Evolutionary conservation across 2,888 invertebrate species (phyloP).

Genomic region (Oscheius onirici): DNA sequence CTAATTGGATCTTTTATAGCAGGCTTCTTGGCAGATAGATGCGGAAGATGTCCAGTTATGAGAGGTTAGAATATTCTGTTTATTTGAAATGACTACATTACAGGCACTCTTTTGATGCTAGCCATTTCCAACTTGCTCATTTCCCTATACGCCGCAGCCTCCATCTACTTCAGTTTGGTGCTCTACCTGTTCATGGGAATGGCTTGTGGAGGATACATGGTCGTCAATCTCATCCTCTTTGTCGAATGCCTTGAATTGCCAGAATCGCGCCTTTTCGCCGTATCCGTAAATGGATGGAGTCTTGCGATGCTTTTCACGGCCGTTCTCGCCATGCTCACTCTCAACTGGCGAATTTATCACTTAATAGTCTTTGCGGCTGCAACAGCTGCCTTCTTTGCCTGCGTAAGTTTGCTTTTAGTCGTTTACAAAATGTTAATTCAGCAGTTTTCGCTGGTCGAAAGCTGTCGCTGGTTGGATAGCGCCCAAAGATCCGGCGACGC

Average conservation of each 20-base stretch:
- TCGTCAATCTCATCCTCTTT: constrained; percentile 66
- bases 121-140: constrained; percentile 39
- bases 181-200: constrained; percentile 47
- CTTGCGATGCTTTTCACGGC: constrained; percentile 56
- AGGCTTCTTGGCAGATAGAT: constrained; percentile 66
- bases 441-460: constrained; percentile 53
- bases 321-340: constrained; percentile 35
- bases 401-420: background rate
- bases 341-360: constrained; percentile 57
- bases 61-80: constrained; percentile 37
- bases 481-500: constrained; percentile 37
- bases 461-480: constrained; percentile 62
- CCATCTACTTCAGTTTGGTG: constrained; percentile 29
- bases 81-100: background rate
- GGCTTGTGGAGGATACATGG: constrained; percentile 63
- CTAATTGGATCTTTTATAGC: constrained; percentile 62
- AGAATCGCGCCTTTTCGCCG: constrained; percentile 60
- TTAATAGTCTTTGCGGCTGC: constrained; percentile 25
- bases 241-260: constrained; percentile 61
- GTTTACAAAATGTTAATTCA: constrained; percentile 35
- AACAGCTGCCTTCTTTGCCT: constrained; percentile 34
- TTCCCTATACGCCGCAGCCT: constrained; percentile 28
- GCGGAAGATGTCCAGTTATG: constrained; percentile 64
- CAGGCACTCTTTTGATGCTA: constrained; percentile 53
- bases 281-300: constrained; percentile 68